A percentile compares a stretch with the other conserved stretches of the same genome.
phyloP scores from a whole-genome alignment of 2,113 vertebrate species.

The Recurvirostra avosetta region DNA sequence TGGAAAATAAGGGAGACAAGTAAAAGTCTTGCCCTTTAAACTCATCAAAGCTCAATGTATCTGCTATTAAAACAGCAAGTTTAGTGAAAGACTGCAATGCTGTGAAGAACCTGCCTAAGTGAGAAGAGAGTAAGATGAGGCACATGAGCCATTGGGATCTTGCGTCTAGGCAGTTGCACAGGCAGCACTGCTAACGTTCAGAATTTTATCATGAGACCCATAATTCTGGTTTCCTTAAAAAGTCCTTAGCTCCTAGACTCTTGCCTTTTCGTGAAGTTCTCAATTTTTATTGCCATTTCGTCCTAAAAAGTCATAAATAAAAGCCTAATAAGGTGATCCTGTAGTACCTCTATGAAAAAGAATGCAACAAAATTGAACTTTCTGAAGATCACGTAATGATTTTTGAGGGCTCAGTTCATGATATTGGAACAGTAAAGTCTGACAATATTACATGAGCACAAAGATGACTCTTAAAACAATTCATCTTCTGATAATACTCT shows the following conservation, averaged over 20 bases:
- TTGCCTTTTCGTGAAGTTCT: not conserved
- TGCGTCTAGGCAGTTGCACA: not conserved
- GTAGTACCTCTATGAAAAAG: not conserved
- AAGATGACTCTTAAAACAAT: not conserved
- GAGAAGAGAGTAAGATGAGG: not conserved
- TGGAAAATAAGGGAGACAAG: not conserved
- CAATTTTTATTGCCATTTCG: not conserved
- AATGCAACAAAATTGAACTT: not conserved
- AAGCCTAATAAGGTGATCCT: not conserved
- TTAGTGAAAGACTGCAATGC: not conserved
- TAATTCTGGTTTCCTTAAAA: not conserved
- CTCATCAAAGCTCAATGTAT: not conserved
- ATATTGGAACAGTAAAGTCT: not conserved
- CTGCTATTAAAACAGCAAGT: not conserved
- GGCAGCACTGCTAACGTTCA: no score
- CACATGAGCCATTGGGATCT: fast-evolving
- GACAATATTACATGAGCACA: not conserved
- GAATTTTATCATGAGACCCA: not conserved
- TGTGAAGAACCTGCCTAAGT: not conserved
- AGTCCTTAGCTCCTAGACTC: not conserved
- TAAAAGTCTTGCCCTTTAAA: not conserved
- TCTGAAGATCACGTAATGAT: not conserved
- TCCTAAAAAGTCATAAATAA: not conserved
- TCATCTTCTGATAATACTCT: not conserved
- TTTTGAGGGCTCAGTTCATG: not conserved